Evolutionary conservation across 2,113 vertebrate species (phyloP), one percentile per base, ranked within the genome.

Genomic region (Scomber japonicus): DNA sequence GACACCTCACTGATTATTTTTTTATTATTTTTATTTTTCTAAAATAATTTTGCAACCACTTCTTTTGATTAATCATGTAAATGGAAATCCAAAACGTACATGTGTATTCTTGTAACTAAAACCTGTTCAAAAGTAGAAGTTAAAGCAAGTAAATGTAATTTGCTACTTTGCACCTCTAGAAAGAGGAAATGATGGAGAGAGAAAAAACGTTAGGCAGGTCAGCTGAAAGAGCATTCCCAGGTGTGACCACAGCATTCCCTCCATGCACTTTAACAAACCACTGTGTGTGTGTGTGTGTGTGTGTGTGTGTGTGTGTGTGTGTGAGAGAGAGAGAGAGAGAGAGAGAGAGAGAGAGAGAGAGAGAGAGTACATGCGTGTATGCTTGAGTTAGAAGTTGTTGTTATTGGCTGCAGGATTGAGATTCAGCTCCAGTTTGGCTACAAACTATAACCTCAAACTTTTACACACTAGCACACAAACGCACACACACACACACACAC

Each of bases 161-260:
- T 84, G 73, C 84, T 68, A 27, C 67, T 78, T 86, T 88, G 48
- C 75, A 72, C 40, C 51, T 55, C 79, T 19, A 46, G 44, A 68
- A 66, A 81, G 73, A 64, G 79, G 46, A 84, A 88, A 85, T 78
- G 71, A 78, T 74, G 55, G 71, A 48, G 71, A 81, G 31, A 82
- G 80, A 54, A 68, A 81, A 82, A 88, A 85, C 9, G 46, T 77
- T 79, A 55, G 60, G 53, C 85, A 91, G 89, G 89, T 93, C 84
- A 83, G 84, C 83, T 17, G 14, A 84, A 80, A 93, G 87, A 89
- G 81, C 87, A 86, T 93, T 91, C 88, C 85, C 91, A 91, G 92
- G 88, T 91, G 92, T 88, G 87, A 91, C 91, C 91, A 78, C 92
- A 92, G 76, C 89, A 86, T 92, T 92, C 89, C 88, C 88, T 88